A percentile compares a stretch with the other conserved stretches of the same genome.
Evolutionary conservation across 2,797 vertebrate genomes (phyloP).

Genomic region (Cuniculus paca): DNA sequence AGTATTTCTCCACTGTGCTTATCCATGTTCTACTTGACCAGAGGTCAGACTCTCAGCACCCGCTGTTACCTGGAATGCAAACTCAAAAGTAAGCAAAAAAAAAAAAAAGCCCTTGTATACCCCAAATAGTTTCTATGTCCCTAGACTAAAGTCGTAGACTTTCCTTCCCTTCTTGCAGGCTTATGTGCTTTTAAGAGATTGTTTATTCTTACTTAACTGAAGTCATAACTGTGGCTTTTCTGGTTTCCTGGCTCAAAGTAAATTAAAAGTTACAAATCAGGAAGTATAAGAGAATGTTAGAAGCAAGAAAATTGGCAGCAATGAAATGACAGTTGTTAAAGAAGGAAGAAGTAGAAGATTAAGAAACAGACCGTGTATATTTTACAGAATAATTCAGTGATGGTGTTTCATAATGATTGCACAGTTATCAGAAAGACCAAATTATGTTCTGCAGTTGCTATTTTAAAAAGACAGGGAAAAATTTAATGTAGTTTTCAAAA

Average conservation of each 20-base stretch:
- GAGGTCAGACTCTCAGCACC: constrained; percentile 48
- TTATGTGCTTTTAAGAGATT: constrained; percentile 13
- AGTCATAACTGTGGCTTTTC: constrained; percentile 41
- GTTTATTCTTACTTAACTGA: constrained; percentile 69
- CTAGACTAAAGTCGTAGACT: constrained; percentile 43
- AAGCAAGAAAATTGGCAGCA: neutral
- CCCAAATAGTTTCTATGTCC: constrained; percentile 60
- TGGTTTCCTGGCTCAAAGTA: constrained; percentile 59
- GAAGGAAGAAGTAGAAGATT: constrained; percentile 8
- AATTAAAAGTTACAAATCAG: constrained; percentile 54
- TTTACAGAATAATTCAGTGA: neutral
- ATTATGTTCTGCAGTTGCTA: constrained; percentile 8
- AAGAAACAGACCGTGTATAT: neutral
- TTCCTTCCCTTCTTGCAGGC: constrained; percentile 37
- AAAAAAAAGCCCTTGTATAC: neutral
- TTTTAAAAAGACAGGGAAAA: constrained; percentile 28
- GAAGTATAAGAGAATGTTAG: neutral
- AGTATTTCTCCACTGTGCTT: neutral
- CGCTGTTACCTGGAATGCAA: constrained; percentile 66
- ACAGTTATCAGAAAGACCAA: neutral
- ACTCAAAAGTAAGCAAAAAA: constrained; percentile 59
- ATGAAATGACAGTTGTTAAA: neutral
- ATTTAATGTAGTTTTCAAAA: constrained; percentile 57
- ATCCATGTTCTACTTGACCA: constrained; percentile 13
- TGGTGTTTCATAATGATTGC: neutral